Evolutionary conservation across 2,113 vertebrate genomes (phyloP), one percentile per base, ranked within the genome.

Genomic region (Hystrix brachyura): DNA sequence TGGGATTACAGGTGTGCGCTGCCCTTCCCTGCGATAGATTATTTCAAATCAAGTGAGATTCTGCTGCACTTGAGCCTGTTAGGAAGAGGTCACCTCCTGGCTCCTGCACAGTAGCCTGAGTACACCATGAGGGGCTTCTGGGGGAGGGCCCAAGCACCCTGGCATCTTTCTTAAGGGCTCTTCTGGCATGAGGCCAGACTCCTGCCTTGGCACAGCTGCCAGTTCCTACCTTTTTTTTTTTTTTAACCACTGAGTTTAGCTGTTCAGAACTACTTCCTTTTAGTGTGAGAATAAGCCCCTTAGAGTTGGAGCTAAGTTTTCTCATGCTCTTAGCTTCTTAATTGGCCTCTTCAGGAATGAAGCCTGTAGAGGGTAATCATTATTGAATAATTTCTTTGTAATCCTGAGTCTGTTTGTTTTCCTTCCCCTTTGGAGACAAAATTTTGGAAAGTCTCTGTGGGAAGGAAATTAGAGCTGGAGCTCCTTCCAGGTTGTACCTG

Each of bases 221-320:
- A 0, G 53, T 82, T 90, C 74, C 53, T 21, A 13, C 51, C n/a
- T 76, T 74, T 85, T 67, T 84, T 85, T 67, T 84, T 11, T 67
- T 84, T 38, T 38, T 38, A 9, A 9, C 23, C 14, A 59, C 62
- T 64, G 55, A 93, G 55, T 57, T 38, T 38, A 38, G 38, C n/a
- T 92, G 59, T 19, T 46, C 46, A 17, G 15, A 57, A 27, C 13
- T 17, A 9, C 62, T 87, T 87, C 46, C 13, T 46, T 60, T 76
- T 10, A 34, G 69, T 53, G 13, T 89, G 34, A 76, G 91, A 60
- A 83, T 29, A 81, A 96, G 48, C 21, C 76, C 67, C 67, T 78
- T 48, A 11, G 8, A 76, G n/a, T 67, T 90, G 25, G 46, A 72
- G 87, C 29, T 55, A 11, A 48, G 15, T 64, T 48, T 87, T n/a